phyloP scores from a whole-genome alignment of 1,140 invertebrate species.

The Temnothorax curvispinosus region DNA sequence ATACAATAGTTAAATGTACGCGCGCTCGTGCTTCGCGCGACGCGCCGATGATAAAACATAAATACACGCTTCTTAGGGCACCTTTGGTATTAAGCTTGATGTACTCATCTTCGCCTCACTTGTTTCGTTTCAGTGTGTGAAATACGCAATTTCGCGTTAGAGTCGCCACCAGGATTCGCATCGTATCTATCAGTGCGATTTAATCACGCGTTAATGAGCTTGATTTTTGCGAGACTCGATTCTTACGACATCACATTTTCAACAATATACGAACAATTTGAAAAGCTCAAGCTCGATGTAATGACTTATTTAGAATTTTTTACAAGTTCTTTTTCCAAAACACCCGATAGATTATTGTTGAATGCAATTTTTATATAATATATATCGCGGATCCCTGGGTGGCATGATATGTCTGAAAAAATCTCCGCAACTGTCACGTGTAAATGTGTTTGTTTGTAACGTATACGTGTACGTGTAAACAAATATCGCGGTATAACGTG shows the following conservation, averaged over 20 bases:
- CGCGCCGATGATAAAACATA: constrained; percentile 84
- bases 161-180: constrained; percentile 47
- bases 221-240: background rate
- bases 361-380: constrained; percentile 11
- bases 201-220: background rate
- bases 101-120: constrained; percentile 74
- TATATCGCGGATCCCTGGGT: constrained; percentile 13
- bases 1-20: constrained; percentile 77
- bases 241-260: background rate
- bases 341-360: background rate
- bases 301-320: background rate
- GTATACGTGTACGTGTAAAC: constrained; percentile 57
- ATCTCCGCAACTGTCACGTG: background rate
- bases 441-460: constrained; percentile 6
- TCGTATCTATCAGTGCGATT: background rate
- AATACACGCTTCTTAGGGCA: constrained; percentile 86
- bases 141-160: constrained; percentile 61
- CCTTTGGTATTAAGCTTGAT: constrained; percentile 86
- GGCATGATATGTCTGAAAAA: constrained; percentile 20
- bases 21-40: constrained; percentile 73
- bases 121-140: constrained; percentile 54
- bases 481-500: constrained; percentile 56
- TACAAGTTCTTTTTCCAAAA: background rate
- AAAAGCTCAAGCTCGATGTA: constrained; percentile 34
- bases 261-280: constrained; percentile 5